Percentiles rank a stretch among this genome's conserved stretches.
phyloP scores from a whole-genome alignment of 2,797 vertebrate species.

The Xenops minutus region DNA sequence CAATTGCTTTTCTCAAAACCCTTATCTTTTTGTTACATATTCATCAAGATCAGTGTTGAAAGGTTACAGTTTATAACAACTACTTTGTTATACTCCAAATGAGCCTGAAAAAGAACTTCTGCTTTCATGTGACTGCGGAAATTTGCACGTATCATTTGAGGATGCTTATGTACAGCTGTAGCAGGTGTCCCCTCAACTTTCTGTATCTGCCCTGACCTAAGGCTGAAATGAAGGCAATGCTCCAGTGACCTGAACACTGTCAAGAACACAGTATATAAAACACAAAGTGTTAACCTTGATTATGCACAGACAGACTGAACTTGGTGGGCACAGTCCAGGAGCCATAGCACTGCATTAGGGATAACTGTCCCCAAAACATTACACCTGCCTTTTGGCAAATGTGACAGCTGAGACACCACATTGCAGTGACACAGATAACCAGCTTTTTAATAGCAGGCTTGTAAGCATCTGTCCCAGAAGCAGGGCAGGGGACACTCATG shows the following conservation, averaged over 20 bases:
- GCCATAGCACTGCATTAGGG: not conserved
- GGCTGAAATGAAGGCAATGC: not conserved
- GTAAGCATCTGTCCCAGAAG: not conserved
- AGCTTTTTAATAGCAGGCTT: not conserved
- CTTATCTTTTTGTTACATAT: slow-evolving; percentile 66
- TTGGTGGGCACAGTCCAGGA: not conserved
- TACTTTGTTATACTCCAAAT: slow-evolving; percentile 37
- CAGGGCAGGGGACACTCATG: not conserved
- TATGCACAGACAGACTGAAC: not conserved
- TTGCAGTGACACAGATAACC: not conserved
- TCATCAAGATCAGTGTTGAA: slow-evolving; percentile 53
- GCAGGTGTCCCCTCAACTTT: not conserved
- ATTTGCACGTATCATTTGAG: not conserved
- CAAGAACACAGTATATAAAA: not conserved
- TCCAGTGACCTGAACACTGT: not conserved
- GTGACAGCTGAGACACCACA: not conserved
- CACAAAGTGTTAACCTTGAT: not conserved
- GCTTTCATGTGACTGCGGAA: not conserved
- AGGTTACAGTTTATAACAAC: slow-evolving; percentile 50
- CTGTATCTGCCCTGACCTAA: not conserved
- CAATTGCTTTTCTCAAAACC: slow-evolving; percentile 40
- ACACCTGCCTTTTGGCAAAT: not conserved
- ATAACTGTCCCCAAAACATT: not conserved
- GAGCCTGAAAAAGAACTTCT: slow-evolving; percentile 14
- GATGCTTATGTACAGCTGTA: not conserved